A percentile compares a stretch with the other conserved stretches of the same genome.
phyloP scores from a whole-genome alignment of 2,888 invertebrate genomes.

The Aspidapion aeneum region DNA sequence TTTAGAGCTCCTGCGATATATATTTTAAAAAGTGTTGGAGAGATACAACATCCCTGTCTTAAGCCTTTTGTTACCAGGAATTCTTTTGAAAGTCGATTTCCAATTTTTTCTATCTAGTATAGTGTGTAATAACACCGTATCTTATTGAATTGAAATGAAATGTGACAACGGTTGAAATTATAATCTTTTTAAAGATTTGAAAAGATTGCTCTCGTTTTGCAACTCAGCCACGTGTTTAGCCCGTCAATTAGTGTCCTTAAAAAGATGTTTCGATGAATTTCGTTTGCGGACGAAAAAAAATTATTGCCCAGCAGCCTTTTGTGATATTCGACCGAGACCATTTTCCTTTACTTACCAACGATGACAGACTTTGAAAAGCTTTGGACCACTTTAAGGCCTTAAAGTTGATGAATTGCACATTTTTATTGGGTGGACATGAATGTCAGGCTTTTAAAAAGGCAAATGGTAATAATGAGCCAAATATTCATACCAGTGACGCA shows the following conservation, averaged over 20 bases:
- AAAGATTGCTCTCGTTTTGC: not conserved
- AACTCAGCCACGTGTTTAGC: constrained; percentile 21
- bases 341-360: not conserved
- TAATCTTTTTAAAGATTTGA: not conserved
- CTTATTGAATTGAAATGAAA: too few relatives aligned
- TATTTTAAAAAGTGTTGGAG: too few relatives aligned
- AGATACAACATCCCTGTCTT: too few relatives aligned
- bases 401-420: not conserved
- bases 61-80: too few relatives aligned
- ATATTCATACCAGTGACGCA: not conserved
- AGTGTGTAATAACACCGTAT: too few relatives aligned
- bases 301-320: too few relatives aligned
- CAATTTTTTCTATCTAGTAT: too few relatives aligned
- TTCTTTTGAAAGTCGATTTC: too few relatives aligned
- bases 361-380: not conserved
- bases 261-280: not conserved
- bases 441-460: not conserved
- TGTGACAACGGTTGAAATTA: too few relatives aligned
- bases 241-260: constrained; percentile 20
- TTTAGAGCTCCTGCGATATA: too few relatives aligned
- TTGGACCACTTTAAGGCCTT: not conserved
- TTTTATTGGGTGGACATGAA: too few relatives aligned
- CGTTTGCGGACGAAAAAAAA: constrained; percentile 1
- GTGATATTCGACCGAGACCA: too few relatives aligned
- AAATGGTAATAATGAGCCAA: not conserved